These are phyloP conservation scores for Uropsilus gracilis DNA, from an alignment of 2,113 vertebrate species.

Conservation along the genomic window DNA sequence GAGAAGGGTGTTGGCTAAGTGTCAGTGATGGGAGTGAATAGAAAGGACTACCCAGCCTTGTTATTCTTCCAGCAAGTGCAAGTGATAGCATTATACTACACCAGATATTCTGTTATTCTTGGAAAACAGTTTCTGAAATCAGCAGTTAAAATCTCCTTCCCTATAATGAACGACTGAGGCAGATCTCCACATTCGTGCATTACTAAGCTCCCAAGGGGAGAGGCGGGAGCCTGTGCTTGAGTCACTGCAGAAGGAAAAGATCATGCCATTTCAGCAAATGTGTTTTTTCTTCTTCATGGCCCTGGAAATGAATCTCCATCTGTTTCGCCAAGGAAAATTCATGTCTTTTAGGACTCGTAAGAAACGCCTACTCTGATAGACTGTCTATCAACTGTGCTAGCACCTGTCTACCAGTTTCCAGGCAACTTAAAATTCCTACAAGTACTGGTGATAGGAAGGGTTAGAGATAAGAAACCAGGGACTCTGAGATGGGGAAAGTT, in stretches of 20 bases:
- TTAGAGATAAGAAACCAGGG: background rate
- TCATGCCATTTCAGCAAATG: constrained; percentile 32
- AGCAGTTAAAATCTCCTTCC: constrained; percentile 35
- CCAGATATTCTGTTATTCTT: constrained; percentile 59
- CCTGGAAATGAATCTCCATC: constrained; percentile 64
- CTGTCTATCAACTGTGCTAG: background rate
- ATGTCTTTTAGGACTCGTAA: background rate
- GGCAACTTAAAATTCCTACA: background rate
- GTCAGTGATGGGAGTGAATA: background rate
- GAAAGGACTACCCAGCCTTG: constrained; percentile 23
- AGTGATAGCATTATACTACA: constrained; percentile 5
- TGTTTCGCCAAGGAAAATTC: constrained; percentile 65
- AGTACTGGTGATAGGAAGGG: background rate
- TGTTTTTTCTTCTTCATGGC: constrained; percentile 35
- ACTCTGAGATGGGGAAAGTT: background rate
- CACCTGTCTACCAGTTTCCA: constrained; percentile 21
- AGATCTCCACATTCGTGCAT: constrained; percentile 39
- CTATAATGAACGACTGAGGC: constrained; percentile 45
- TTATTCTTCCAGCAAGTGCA: constrained; percentile 52
- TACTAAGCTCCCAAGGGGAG: background rate
- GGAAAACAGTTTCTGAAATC: constrained; percentile 57
- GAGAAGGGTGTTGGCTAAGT: constrained; percentile 8
- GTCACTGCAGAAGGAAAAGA: constrained; percentile 56
- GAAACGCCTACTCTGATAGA: constrained; percentile 35
- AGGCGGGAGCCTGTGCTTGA: background rate